Conservation (phyloP, 2,888 invertebrate genomes). For the Timema podura region DNA sequence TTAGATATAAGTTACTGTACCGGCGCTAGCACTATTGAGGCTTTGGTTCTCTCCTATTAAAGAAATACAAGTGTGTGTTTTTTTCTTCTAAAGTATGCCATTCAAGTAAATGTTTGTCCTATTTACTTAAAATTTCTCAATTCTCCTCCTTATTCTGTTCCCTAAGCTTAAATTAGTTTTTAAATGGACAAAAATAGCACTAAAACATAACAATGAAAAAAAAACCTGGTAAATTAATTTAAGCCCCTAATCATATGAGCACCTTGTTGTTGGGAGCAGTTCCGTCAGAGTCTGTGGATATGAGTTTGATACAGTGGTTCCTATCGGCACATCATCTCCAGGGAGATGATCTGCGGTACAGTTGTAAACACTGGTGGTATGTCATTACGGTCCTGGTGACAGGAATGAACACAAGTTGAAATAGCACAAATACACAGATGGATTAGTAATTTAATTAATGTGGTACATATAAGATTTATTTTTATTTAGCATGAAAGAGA, state of each 20-base stretch:
- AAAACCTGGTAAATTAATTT: neutral
- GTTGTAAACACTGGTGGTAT: conserved; percentile 82
- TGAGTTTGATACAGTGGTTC: conserved; percentile 74
- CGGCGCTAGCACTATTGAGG: no score
- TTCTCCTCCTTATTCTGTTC: neutral
- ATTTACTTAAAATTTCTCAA: no score
- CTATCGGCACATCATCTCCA: conserved; percentile 82
- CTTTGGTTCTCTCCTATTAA: no score
- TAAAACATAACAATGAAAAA: conserved; percentile 11
- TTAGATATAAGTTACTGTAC: no score
- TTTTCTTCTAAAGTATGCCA: no score
- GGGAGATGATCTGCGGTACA: conserved; percentile 73
- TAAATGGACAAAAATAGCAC: neutral
- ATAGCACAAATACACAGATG: no score
- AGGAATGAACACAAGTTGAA: neutral
- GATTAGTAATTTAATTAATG: no score
- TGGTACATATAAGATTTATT: no score
- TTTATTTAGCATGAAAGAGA: no score
- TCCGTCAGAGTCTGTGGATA: conserved; percentile 79
- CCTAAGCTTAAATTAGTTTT: conserved; percentile 18
- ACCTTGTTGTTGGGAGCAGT: conserved; percentile 79
- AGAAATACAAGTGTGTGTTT: no score
- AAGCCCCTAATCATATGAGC: conserved; percentile 26
- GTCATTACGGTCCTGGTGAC: conserved; percentile 75
- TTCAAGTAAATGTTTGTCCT: no score